A percentile compares a stretch with the other conserved stretches of the same genome.
Conservation (phyloP, 2,888 invertebrate genomes). For the Pomacea canaliculata region DNA sequence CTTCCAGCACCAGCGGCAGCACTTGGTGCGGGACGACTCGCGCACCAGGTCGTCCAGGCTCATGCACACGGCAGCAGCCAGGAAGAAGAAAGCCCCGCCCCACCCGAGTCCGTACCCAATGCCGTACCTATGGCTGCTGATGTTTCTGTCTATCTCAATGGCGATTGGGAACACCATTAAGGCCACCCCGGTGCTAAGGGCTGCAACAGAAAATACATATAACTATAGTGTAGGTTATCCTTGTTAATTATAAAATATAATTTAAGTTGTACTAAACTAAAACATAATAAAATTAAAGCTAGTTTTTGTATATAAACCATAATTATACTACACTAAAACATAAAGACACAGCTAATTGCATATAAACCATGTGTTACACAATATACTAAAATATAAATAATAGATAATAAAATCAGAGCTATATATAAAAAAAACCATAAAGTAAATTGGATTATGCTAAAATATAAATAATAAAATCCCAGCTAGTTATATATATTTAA, state of each 20-base stretch:
- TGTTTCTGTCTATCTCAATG: conserved; percentile 52
- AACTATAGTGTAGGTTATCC: too few relatives aligned
- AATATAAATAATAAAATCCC: background rate
- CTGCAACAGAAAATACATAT: conserved; percentile 54
- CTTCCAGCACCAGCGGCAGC: conserved; percentile 54
- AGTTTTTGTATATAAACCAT: too few relatives aligned
- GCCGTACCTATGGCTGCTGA: conserved; percentile 59
- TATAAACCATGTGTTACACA: too few relatives aligned
- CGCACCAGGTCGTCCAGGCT: conserved; percentile 63
- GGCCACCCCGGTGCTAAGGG: conserved; percentile 62
- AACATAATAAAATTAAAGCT: background rate
- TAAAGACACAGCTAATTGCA: too few relatives aligned
- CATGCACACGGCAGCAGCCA: conserved; percentile 64
- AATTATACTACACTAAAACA: too few relatives aligned
- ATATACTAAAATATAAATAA: too few relatives aligned
- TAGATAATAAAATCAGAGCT: too few relatives aligned
- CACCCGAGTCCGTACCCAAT: conserved; percentile 68
- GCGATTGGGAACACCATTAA: conserved; percentile 66
- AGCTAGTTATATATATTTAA: background rate
- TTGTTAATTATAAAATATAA: too few relatives aligned
- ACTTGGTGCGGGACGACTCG: conserved; percentile 55
- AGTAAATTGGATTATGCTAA: too few relatives aligned
- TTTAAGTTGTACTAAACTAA: too few relatives aligned
- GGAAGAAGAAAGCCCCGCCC: conserved; percentile 65
- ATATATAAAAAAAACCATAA: too few relatives aligned